phyloP scores from a whole-genome alignment of 2,888 invertebrate species.

The Craniophora ligustri region DNA sequence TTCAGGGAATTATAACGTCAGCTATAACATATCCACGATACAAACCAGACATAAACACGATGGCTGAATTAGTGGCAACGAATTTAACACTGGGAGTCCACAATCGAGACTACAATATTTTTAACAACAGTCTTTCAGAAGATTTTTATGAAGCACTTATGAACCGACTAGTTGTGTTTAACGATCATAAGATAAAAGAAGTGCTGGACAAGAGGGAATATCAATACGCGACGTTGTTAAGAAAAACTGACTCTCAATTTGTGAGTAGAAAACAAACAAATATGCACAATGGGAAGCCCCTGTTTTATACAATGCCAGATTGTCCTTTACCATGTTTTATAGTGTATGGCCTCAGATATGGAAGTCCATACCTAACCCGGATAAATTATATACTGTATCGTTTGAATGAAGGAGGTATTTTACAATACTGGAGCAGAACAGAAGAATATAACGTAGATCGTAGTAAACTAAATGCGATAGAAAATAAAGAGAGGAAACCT shows the following conservation, averaged over 20 bases:
- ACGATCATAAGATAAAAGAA: constrained; percentile 74
- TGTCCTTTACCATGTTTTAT: constrained; percentile 88
- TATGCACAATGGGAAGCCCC: constrained; percentile 75
- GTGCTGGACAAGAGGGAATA: constrained; percentile 76
- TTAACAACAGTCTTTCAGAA: constrained; percentile 68
- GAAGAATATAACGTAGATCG: constrained; percentile 68
- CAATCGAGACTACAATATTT: constrained; percentile 73
- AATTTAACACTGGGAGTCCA: constrained; percentile 77
- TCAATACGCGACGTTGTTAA: constrained; percentile 83
- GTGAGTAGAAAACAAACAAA: constrained; percentile 70
- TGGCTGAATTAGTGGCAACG: constrained; percentile 63
- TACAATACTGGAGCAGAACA: constrained; percentile 74
- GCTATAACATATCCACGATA: constrained; percentile 79
- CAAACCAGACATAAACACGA: constrained; percentile 70
- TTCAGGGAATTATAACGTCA: constrained; percentile 82
- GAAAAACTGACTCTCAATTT: constrained; percentile 77
- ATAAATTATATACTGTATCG: constrained; percentile 80
- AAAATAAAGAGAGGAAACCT: constrained; percentile 72
- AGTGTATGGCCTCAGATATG: constrained; percentile 88
- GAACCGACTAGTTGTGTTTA: constrained; percentile 71
- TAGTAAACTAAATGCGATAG: constrained; percentile 47
- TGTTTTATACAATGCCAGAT: constrained; percentile 82
- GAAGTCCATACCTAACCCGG: constrained; percentile 87
- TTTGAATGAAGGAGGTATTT: constrained; percentile 85
- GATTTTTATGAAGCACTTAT: constrained; percentile 63